A percentile compares a stretch with the other conserved stretches of the same genome.
phyloP scores from a whole-genome alignment of 2,113 vertebrate genomes.

The Alexandromys fortis region DNA sequence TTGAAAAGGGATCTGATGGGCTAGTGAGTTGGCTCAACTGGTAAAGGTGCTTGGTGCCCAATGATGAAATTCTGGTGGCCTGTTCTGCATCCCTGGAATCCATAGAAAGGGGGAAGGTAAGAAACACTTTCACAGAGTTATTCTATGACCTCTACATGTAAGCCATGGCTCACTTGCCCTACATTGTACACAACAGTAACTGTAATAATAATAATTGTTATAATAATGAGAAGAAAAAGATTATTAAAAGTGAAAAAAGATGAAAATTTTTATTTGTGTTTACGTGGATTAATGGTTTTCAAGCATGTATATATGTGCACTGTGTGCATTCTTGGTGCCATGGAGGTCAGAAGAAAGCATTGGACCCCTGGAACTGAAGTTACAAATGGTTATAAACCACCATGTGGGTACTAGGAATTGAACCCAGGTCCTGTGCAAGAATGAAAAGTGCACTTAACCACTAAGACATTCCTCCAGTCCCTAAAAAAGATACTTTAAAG shows the following conservation, averaged over 20 bases:
- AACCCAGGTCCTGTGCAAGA: not conserved
- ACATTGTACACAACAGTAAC: not conserved
- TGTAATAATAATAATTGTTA: not conserved
- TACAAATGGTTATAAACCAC: not conserved
- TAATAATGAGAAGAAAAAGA: not conserved
- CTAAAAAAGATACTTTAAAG: not conserved
- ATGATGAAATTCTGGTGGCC: not conserved
- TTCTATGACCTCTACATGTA: not conserved
- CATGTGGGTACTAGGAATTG: not conserved
- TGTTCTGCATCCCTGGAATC: not conserved
- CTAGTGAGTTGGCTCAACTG: not conserved
- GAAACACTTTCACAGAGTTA: not conserved
- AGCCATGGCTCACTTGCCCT: not conserved
- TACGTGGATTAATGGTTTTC: not conserved
- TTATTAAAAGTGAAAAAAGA: not conserved
- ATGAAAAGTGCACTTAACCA: not conserved
- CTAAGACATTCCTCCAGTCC: not conserved
- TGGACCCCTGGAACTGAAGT: not conserved
- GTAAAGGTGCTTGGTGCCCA: not conserved
- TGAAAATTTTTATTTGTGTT: not conserved
- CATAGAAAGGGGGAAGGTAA: not conserved
- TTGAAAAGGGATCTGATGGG: conserved; percentile 5
- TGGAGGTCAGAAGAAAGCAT: not conserved
- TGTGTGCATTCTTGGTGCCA: not conserved
- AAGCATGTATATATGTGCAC: not conserved